Evolutionary conservation across 2,888 invertebrate species (phyloP).

Genomic region (Sminthurides aquaticus): DNA sequence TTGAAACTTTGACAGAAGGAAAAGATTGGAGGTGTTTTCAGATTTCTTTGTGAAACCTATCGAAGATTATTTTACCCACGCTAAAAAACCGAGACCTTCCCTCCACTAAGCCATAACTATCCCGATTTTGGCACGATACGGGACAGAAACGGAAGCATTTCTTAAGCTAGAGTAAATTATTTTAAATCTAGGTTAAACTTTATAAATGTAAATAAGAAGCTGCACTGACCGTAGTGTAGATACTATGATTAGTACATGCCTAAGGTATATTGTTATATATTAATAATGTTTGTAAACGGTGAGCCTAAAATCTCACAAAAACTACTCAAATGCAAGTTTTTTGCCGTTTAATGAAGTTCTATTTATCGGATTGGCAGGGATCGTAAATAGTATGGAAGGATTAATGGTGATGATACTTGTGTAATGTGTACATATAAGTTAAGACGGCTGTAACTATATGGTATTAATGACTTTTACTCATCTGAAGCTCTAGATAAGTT

Average conservation of each 20-base stretch:
- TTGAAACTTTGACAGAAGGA: no score
- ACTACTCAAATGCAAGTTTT: background rate
- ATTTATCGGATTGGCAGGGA: background rate
- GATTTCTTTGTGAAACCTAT: no score
- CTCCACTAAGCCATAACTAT: no score
- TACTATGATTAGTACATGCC: no score
- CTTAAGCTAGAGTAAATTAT: no score
- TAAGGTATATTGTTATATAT: background rate
- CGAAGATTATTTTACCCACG: no score
- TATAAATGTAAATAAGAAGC: background rate
- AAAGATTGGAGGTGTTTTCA: no score
- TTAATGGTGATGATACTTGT: background rate
- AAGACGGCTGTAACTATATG: constrained; percentile 1
- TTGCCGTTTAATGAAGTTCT: background rate
- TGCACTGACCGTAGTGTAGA: background rate
- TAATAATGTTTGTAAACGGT: background rate
- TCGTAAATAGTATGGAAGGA: background rate
- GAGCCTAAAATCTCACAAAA: background rate
- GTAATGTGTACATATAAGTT: background rate
- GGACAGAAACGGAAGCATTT: no score
- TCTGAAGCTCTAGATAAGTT: background rate
- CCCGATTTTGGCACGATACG: no score
- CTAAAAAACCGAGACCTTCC: background rate
- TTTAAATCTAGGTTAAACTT: no score
- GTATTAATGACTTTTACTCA: constrained; percentile 6